Conservation (phyloP, 1,140 invertebrate genomes). For the Ectropis grisescens region DNA sequence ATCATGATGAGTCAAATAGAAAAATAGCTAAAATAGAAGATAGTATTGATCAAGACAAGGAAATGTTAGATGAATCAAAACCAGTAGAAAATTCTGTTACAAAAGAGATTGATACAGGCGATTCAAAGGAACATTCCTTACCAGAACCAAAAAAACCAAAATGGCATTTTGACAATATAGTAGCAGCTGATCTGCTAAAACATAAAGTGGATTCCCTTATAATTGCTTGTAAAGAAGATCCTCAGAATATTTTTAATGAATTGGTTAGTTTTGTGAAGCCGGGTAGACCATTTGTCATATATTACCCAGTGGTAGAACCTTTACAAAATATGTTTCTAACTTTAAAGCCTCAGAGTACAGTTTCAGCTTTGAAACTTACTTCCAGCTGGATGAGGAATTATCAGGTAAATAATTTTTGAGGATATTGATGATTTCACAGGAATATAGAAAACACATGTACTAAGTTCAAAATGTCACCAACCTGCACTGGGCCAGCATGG, state of each 20-base stretch:
- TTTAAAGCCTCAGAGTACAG: conserved; percentile 77
- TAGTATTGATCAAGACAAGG: conserved; percentile 11
- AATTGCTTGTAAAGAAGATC: conserved; percentile 88
- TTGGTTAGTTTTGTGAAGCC: conserved; percentile 82
- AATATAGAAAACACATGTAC: too few species aligned
- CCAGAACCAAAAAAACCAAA: conserved; percentile 69
- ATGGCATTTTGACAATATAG: conserved; percentile 77
- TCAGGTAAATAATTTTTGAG: conserved; percentile 77
- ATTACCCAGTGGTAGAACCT: conserved; percentile 83
- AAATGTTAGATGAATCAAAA: conserved; percentile 3
- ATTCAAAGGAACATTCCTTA: too few species aligned
- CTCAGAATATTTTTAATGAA: conserved; percentile 80
- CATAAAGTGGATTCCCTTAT: conserved; percentile 83
- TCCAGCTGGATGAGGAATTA: conserved; percentile 91
- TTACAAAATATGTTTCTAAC: conserved; percentile 84
- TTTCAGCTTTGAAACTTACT: conserved; percentile 82
- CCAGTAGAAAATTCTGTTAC: conserved; percentile 3
- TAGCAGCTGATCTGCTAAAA: conserved; percentile 69
- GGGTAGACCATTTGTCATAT: conserved; percentile 89
- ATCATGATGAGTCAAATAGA: conserved; percentile 19
- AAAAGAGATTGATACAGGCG: background rate
- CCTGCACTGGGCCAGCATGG: too few species aligned
- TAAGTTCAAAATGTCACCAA: too few species aligned
- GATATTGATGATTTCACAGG: too few species aligned
- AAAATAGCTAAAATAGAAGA: conserved; percentile 32